These are phyloP conservation scores for Trissolcus brochymenae DNA, from an alignment of 2,888 invertebrate species.

Conservation along the genomic window DNA sequence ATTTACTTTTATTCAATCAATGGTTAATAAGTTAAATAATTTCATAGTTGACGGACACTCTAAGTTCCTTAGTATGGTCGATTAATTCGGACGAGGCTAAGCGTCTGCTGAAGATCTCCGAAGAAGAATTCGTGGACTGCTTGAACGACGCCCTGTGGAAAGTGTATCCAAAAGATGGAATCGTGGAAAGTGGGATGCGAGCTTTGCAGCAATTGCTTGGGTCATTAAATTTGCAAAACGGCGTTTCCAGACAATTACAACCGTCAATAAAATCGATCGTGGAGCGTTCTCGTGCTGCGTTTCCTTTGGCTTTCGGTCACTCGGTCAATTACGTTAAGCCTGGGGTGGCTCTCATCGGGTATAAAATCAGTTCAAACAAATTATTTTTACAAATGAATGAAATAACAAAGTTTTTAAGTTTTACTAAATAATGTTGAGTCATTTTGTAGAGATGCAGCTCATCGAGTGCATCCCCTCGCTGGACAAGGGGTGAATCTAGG, in stretches of 20 bases:
- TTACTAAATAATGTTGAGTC: neutral
- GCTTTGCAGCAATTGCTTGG: conserved; percentile 77
- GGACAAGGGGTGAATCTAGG: conserved; percentile 99
- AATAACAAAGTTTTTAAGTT: conserved; percentile 1
- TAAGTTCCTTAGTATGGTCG: conserved; percentile 97
- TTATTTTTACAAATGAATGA: neutral
- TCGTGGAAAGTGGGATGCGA: conserved; percentile 79
- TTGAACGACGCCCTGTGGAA: conserved; percentile 91
- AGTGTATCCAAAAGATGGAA: conserved; percentile 78
- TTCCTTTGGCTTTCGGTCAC: conserved; percentile 95
- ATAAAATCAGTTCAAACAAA: conserved; percentile 38
- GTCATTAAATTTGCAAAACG: conserved; percentile 77
- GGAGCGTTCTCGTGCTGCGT: conserved; percentile 86
- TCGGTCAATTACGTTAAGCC: conserved; percentile 89
- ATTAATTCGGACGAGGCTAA: conserved; percentile 87
- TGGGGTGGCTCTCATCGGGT: conserved; percentile 93
- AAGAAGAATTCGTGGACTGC: conserved; percentile 90
- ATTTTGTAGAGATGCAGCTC: conserved; percentile 85
- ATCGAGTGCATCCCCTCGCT: conserved; percentile 96
- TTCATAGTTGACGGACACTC: conserved; percentile 55
- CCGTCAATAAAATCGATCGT: conserved; percentile 82
- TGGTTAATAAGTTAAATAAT: neutral
- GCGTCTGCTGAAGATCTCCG: conserved; percentile 82
- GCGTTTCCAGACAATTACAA: conserved; percentile 80
- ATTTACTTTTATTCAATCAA: neutral